Base-by-base conservation (phyloP, 2,113 vertebrate species). In the Scolopax mira region DNA sequence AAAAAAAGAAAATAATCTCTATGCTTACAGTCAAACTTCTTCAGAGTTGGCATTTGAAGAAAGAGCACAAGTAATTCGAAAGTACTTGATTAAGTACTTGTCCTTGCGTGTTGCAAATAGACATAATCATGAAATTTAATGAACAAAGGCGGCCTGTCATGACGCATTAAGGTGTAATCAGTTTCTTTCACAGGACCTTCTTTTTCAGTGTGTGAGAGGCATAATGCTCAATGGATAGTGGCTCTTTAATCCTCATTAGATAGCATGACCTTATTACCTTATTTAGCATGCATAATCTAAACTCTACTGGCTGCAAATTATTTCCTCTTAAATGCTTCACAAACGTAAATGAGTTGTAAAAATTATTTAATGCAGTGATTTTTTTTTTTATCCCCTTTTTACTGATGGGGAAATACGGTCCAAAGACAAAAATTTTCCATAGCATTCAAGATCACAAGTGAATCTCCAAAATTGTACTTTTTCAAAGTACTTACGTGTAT, bases 321-420 rank as follows among this genome's bases (percentile, higher is more conserved):
- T 60, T 87, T 95, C 66, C 44, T 82, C 70, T 82, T 64, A 91
- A 88, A 57, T 70, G 55, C 67, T 85, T 93, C 61, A 88, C 46
- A 70, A 82, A 28, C 1, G 1, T 78, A 85, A 93, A 82, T 60
- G n/a, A 71, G 22, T 70, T 95, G 46, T 78, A 57, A 84, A 92
- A 92, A 92, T 51, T 55, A 66, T 64, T 85, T 65, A 65, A 54
- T 58, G 28, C 37, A 46, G 37, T 49, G 25, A 16, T 79, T 65
- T 67, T 42, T 65, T 67, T 42, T 77, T 61, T 35, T 89, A n/a
- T 30, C 33, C 1, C 16, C 9, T 51, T 78, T 91, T 86, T 62
- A 69, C 27, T 82, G 58, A 61, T 61, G 41, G 6, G 19, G n/a
- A 95, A 82, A 37, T 77, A 41, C 79, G n/a, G 57, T 69, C 17